Base-by-base conservation (phyloP, 2,113 vertebrate species). In the Zingel zingel region DNA sequence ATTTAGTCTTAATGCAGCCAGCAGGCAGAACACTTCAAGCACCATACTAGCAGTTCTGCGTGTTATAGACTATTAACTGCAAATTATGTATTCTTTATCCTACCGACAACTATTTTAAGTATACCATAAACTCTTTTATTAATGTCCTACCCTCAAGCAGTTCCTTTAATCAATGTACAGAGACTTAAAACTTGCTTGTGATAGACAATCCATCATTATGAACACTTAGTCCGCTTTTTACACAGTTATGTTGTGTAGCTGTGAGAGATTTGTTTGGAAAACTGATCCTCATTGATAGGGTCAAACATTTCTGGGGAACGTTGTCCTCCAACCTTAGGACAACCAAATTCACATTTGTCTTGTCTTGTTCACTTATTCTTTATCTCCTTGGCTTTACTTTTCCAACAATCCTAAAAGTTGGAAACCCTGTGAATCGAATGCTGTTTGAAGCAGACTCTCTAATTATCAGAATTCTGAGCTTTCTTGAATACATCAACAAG, bases 31-130 rank as follows among this genome's bases (percentile, higher is more conserved):
- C 45, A 62, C 27, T 45, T 57, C 23, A 77, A 6, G 16, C 36
- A 30, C 25, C 62, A 62, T 18, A 47, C 53, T 43, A 39, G 62
- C 16, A 61, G 73, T 77, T 77, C 66, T 27, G 45, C 2, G 11
- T 64, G 54, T 67, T 85, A 73, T 30, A 73, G 67, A 12, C 48
- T 45, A 81, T 66, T 71, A 21, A 62, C 39, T 68, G 16, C 10
- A 67, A 81, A 68, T 50, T 6, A 58, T 74, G 56, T 62, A 56
- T 68, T 59, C 27, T 58, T 68, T 68, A 58, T 11, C 8, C 36
- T 30, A 48, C 54, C 50, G 50, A 33, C 47, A 62, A 36, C 9
- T n/a, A 19, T 64, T 62, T 56, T 57, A 74, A 43, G 30, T 30
- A 61, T 36, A 63, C 18, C 48, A 83, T 30, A 4, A 77, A 3